These are phyloP conservation scores for Morelia viridis DNA, from an alignment of 2,797 vertebrate genomes.

Conservation along the genomic window DNA sequence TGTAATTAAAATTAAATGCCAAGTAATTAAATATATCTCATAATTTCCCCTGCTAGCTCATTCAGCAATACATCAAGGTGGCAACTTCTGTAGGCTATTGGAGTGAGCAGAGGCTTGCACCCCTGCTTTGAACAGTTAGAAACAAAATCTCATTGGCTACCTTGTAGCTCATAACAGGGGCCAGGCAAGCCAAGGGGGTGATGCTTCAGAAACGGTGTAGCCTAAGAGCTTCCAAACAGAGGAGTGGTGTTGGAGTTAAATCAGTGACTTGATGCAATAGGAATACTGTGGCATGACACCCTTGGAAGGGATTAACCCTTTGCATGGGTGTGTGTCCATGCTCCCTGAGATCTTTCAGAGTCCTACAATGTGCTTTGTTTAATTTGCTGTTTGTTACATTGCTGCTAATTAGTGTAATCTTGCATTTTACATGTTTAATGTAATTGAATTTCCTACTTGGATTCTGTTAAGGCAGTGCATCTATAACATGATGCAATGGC, in stretches of 20 bases:
- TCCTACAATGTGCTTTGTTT: constrained; percentile 51
- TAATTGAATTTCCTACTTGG: constrained; percentile 56
- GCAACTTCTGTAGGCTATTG: not conserved
- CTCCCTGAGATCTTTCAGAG: constrained; percentile 46
- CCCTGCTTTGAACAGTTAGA: not conserved
- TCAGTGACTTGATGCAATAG: constrained; percentile 32
- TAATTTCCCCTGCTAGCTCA: not conserved
- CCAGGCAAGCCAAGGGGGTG: not conserved
- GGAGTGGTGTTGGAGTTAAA: constrained; percentile 18
- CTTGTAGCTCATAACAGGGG: not conserved
- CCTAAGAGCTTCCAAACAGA: not conserved
- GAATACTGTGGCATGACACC: not conserved
- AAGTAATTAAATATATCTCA: not conserved
- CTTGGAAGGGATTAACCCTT: not conserved
- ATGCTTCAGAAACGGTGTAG: accelerated
- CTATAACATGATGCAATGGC: constrained; percentile 22
- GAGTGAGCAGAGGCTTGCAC: not conserved
- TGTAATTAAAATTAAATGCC: not conserved
- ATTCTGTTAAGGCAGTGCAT: constrained; percentile 36
- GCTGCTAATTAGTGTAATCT: constrained; percentile 38
- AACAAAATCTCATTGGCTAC: not conserved
- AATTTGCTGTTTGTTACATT: constrained; percentile 56
- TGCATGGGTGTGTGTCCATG: not conserved
- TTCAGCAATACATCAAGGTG: not conserved
- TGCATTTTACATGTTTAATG: constrained; percentile 33